phyloP scores from a whole-genome alignment of 2,113 vertebrate genomes.

The Lonchura striata region DNA sequence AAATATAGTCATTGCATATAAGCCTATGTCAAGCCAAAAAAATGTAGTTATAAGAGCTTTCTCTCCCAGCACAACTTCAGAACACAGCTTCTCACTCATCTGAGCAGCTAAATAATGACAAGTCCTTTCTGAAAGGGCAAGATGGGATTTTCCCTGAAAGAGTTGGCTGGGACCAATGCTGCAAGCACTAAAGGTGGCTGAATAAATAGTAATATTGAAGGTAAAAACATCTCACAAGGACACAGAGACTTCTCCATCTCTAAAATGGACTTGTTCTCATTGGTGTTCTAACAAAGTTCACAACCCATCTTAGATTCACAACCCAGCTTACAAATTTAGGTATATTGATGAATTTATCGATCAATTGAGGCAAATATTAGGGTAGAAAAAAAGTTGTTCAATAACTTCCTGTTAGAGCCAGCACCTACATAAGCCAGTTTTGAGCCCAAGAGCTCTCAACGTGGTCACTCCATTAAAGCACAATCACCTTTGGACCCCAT shows the following conservation, averaged over 20 bases:
- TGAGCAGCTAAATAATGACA: not conserved
- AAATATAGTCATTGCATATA: not conserved
- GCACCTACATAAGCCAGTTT: not conserved
- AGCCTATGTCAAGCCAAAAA: not conserved
- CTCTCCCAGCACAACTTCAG: not conserved
- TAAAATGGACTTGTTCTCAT: not conserved
- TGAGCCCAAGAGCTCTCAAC: not conserved
- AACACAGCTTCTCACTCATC: not conserved
- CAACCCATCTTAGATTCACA: not conserved
- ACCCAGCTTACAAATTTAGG: not conserved
- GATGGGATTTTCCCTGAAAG: not conserved
- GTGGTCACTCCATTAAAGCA: not conserved
- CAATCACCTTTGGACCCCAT: constrained; percentile 85
- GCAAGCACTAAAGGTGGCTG: not conserved
- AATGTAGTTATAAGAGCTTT: not conserved
- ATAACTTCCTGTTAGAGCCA: not conserved
- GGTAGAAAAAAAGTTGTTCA: not conserved
- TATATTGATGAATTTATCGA: not conserved
- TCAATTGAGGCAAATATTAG: not conserved
- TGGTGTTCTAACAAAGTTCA: not conserved
- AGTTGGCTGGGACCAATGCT: not conserved
- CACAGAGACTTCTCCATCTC: not conserved
- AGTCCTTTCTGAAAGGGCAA: not conserved
- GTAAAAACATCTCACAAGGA: not conserved
- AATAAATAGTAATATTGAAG: not conserved